Conservation (phyloP, 1,140 invertebrate genomes). For the Acromyrmex heyeri region DNA sequence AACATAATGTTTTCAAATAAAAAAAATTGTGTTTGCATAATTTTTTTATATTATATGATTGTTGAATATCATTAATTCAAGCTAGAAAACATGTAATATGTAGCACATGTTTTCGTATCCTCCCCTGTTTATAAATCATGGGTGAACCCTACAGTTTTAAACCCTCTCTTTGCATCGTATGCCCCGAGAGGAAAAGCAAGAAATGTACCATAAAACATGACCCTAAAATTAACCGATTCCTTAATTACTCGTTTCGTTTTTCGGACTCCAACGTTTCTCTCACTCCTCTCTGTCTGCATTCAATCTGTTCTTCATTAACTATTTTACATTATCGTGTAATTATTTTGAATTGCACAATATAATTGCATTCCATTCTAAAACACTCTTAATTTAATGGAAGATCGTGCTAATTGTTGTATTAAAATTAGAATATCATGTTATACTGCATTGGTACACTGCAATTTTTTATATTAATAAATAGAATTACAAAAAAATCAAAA, state of each 20-base stretch:
- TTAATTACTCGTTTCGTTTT: slow-evolving; percentile 83
- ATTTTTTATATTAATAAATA: not conserved
- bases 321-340: slow-evolving; percentile 59
- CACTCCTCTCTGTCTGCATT: slow-evolving; percentile 60
- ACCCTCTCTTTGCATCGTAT: slow-evolving; percentile 73
- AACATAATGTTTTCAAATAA: not conserved
- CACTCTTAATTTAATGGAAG: not conserved
- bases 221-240: slow-evolving; percentile 84
- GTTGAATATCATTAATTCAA: slow-evolving; percentile 64
- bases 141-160: slow-evolving; percentile 69
- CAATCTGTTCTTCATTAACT: slow-evolving; percentile 79
- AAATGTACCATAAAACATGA: slow-evolving; percentile 80
- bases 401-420: not conserved
- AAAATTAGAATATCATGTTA: slow-evolving; percentile 3
- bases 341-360: slow-evolving; percentile 17
- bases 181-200: slow-evolving; percentile 56
- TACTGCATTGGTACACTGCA: not conserved
- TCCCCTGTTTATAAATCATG: slow-evolving; percentile 76
- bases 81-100: slow-evolving; percentile 67
- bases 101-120: slow-evolving; percentile 72
- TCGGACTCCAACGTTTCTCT: slow-evolving; percentile 67
- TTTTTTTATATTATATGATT: slow-evolving; percentile 47
- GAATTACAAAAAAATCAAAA: not conserved
- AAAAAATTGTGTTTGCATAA: slow-evolving; percentile 18
- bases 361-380: not conserved